Percentiles rank a stretch among this genome's conserved stretches.
Evolutionary conservation across 2,113 vertebrate species (phyloP).

Genomic region (Chloropsis hardwickii): DNA sequence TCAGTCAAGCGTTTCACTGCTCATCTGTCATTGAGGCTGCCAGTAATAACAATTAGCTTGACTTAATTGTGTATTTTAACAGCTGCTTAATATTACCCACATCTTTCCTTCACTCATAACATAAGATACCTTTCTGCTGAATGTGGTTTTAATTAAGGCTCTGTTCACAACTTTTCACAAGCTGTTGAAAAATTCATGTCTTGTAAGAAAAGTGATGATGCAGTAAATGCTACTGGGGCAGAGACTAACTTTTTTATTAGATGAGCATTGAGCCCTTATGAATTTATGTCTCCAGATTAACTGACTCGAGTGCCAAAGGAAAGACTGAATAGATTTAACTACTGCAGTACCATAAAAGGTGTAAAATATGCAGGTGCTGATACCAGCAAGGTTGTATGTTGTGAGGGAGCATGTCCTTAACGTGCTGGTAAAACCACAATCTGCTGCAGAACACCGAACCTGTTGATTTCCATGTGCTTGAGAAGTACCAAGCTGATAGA

Average conservation of each 20-base stretch:
- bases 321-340: background rate
- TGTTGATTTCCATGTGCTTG: background rate
- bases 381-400: background rate
- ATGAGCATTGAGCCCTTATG: background rate
- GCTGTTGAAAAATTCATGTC: constrained; percentile 54
- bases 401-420: background rate
- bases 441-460: background rate
- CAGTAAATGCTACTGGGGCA: constrained; percentile 36
- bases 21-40: constrained; percentile 45
- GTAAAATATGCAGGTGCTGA: background rate
- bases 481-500: background rate
- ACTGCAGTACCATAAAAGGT: background rate
- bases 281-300: background rate
- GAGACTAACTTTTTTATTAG: constrained; percentile 14
- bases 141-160: constrained; percentile 53
- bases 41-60: constrained; percentile 60
- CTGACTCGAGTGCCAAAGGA: background rate
- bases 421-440: background rate
- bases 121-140: constrained; percentile 46
- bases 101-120: constrained; percentile 7
- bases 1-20: background rate
- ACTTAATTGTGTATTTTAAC: constrained; percentile 61
- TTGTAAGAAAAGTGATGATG: constrained; percentile 49
- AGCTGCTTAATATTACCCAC: constrained; percentile 55
- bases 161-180: constrained; percentile 54